A percentile compares a stretch with the other conserved stretches of the same genome.
These are phyloP conservation scores for Sebastes hopkinsi DNA, from an alignment of 2,797 vertebrate genomes.

Conservation along the genomic window DNA sequence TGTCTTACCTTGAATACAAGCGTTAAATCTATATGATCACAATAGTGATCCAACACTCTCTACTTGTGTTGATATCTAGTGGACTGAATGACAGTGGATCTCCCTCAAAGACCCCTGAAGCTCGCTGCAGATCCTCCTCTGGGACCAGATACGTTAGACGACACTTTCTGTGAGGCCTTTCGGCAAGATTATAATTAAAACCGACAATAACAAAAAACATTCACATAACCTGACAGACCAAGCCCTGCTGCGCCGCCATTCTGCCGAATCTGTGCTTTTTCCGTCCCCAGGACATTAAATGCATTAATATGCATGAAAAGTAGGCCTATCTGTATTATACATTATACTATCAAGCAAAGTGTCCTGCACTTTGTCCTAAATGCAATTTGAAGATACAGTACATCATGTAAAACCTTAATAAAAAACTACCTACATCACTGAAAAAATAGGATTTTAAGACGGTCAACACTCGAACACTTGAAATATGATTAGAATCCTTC, in stretches of 20 bases:
- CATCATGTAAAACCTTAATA: not conserved
- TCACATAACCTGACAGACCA: conserved; percentile 32
- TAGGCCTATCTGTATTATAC: not conserved
- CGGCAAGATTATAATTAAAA: conserved; percentile 56
- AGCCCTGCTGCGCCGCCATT: conserved; percentile 40
- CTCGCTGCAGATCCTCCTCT: conserved; percentile 33
- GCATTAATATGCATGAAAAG: not conserved
- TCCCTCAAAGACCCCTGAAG: conserved; percentile 27
- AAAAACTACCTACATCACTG: not conserved
- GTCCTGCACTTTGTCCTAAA: not conserved
- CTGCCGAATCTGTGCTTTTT: not conserved
- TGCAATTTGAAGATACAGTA: not conserved
- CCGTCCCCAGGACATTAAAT: not conserved
- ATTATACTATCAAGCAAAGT: not conserved
- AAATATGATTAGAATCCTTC: not conserved
- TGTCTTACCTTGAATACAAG: not conserved
- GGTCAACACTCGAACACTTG: not conserved
- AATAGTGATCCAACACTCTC: not conserved
- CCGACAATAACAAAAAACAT: conserved; percentile 61
- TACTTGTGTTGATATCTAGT: conserved; percentile 18
- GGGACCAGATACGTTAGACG: conserved; percentile 32
- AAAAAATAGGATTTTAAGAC: not conserved
- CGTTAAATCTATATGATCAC: not conserved
- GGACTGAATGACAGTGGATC: conserved; percentile 28
- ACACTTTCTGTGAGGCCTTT: conserved; percentile 38